Evolutionary conservation across 2,888 invertebrate species (phyloP), one percentile per base, ranked within the genome.

Genomic region (Ferdinandea cuprea): DNA sequence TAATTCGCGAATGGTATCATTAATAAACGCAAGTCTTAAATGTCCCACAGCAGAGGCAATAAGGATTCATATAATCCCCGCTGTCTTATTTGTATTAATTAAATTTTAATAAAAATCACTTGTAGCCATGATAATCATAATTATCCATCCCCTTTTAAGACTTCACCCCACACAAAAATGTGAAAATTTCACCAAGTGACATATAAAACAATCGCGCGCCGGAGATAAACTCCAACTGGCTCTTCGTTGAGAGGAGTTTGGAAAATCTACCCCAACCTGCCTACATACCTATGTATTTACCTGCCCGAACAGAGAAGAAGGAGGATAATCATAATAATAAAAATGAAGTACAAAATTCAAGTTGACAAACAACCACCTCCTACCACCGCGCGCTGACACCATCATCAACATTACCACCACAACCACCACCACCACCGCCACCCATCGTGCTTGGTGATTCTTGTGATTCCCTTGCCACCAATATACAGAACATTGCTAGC

Each of bases 91-190:
- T 46, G 40, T 30, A n/a, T 42, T 50, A 66, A 58, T 65, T 21
- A 65, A 74, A 74, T 66, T 66, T 74, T 65, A 66, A 74, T 66
- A 58, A 65, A 74, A 74, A 66, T 74, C 58, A 74, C 74, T 66
- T 65, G 54, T 50, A 74, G 65, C 58, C 48, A n/a, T 56, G 65
- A 74, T 74, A 56, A 66, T 74, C 65, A 48, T 65, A 74, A 65
- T 74, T 74, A 74, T 56, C 65, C 58, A 28, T 6, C 54, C 35
- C 25, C 44, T n/a, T 25, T n/a, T 28, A 30, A 35, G 37, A 25
- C 21, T 46, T 19, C n/a, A n/a, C n/a, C n/a, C 61, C 32, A 1
- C 3, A 25, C 13, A 32, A 50, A 50, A 74, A 50, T 32, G 65
- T 48, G 74, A 66, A 56, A 66, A 56, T 42, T 58, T n/a, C 54